Percentiles rank a stretch among this genome's conserved stretches.
Evolutionary conservation across 1,140 invertebrate species (phyloP).

Genomic region (Nymphalis io): DNA sequence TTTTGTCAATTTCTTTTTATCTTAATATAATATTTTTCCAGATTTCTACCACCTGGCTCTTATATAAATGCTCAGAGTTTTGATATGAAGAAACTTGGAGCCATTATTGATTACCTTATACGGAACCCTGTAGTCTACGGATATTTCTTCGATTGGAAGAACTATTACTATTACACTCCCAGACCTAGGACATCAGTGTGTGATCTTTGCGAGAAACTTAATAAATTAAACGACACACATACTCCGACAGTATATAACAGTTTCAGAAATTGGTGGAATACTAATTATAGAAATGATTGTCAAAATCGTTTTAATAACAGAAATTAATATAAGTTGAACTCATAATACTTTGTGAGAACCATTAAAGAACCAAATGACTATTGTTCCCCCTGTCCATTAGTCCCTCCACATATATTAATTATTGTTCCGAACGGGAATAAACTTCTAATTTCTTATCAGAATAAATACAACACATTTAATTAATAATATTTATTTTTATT

Average conservation of each 20-base stretch:
- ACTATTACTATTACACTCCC: conserved; percentile 58
- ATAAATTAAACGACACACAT: conserved; percentile 27
- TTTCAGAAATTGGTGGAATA: conserved; percentile 66
- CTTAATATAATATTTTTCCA: conserved; percentile 43
- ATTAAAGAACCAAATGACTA: no score
- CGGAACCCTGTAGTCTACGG: conserved; percentile 53
- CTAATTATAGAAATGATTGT: conserved; percentile 49
- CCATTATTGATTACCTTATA: conserved; percentile 65
- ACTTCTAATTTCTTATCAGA: no score
- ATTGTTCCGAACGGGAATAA: no score
- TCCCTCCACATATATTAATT: no score
- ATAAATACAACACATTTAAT: no score
- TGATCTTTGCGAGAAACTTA: conserved; percentile 56
- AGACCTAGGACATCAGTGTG: conserved; percentile 51
- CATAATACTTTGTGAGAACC: neutral
- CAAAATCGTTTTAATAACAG: conserved; percentile 16
- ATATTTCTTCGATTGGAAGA: conserved; percentile 70
- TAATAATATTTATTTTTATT: no score
- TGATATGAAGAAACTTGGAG: conserved; percentile 60
- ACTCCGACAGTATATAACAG: conserved; percentile 34
- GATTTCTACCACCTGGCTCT: conserved; percentile 64
- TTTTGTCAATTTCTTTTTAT: neutral
- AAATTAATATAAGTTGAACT: neutral
- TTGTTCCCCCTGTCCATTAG: no score
- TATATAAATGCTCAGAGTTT: conserved; percentile 57